Evolutionary conservation across 2,888 invertebrate genomes (phyloP).

Genomic region (Ophion slaviceki): DNA sequence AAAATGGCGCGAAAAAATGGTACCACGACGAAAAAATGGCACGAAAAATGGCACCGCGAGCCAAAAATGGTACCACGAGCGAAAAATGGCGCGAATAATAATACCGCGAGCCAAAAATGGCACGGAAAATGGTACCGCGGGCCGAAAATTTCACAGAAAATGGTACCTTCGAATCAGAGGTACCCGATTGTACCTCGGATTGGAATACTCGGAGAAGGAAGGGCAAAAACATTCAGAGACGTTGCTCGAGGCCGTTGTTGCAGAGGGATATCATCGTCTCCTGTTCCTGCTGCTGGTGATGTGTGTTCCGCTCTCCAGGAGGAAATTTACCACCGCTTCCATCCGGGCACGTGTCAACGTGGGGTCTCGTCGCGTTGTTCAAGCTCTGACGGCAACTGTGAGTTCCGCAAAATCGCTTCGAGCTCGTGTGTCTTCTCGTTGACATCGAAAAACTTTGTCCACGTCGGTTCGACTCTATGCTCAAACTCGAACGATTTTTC

Average conservation of each 20-base stretch:
- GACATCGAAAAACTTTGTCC: slow-evolving; percentile 77
- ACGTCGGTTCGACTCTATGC: slow-evolving; percentile 74
- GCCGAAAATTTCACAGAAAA: no score
- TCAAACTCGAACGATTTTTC: slow-evolving; percentile 72
- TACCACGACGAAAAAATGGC: no score
- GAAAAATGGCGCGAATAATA: no score
- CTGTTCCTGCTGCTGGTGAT: slow-evolving; percentile 72
- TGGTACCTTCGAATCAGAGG: no score
- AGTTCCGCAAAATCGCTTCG: slow-evolving; percentile 42
- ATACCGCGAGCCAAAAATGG: no score
- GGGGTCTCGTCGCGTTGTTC: slow-evolving; percentile 70
- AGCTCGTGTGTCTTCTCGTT: slow-evolving; percentile 74
- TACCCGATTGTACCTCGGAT: no score
- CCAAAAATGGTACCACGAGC: no score
- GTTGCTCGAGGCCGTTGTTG: slow-evolving; percentile 75
- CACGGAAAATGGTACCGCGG: no score
- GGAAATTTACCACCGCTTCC: slow-evolving; percentile 31
- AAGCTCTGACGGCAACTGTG: slow-evolving; percentile 74
- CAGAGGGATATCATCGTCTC: slow-evolving; percentile 76
- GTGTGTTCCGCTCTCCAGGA: background rate
- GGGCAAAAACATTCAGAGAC: slow-evolving; percentile 25
- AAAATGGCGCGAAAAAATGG: no score
- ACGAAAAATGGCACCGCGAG: no score
- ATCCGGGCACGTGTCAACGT: slow-evolving; percentile 51
- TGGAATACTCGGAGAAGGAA: no score